Evolutionary conservation across 2,113 vertebrate genomes (phyloP).

Genomic region (Sialia sialis): DNA sequence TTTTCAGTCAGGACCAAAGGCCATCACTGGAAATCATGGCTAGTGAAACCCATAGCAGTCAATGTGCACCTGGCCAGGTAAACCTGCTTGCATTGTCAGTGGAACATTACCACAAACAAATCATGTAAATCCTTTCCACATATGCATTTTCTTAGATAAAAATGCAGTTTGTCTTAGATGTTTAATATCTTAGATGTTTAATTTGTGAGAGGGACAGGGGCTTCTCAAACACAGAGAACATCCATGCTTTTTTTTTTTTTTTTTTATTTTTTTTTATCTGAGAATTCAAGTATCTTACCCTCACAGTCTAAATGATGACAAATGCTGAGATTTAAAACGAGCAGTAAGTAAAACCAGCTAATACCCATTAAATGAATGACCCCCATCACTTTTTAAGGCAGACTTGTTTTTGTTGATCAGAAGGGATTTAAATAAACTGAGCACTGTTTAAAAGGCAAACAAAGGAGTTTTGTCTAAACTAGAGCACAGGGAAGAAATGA

Average conservation of each 20-base stretch:
- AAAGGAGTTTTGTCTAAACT: background rate
- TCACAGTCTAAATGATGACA: background rate
- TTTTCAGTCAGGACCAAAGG: background rate
- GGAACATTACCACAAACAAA: background rate
- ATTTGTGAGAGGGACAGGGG: background rate
- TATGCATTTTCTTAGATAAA: background rate
- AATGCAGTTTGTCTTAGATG: background rate
- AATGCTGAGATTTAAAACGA: background rate
- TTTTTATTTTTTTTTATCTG: background rate
- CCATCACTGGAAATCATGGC: background rate
- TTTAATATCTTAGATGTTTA: background rate
- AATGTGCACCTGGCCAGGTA: background rate
- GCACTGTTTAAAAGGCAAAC: background rate
- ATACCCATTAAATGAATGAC: background rate
- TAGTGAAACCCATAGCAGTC: fast-evolving
- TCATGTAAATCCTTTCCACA: background rate
- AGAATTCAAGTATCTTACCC: background rate
- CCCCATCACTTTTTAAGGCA: background rate
- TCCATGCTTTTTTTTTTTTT: background rate
- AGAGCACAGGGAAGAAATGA: background rate
- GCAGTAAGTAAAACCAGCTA: background rate
- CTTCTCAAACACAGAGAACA: background rate
- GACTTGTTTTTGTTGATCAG: background rate
- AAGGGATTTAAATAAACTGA: background rate
- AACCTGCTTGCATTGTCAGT: background rate